A percentile compares a stretch with the other conserved stretches of the same genome.
phyloP scores from a whole-genome alignment of 37 sponge, comb jelly and placozoan genomes.

The Petrosia ficiformis region DNA sequence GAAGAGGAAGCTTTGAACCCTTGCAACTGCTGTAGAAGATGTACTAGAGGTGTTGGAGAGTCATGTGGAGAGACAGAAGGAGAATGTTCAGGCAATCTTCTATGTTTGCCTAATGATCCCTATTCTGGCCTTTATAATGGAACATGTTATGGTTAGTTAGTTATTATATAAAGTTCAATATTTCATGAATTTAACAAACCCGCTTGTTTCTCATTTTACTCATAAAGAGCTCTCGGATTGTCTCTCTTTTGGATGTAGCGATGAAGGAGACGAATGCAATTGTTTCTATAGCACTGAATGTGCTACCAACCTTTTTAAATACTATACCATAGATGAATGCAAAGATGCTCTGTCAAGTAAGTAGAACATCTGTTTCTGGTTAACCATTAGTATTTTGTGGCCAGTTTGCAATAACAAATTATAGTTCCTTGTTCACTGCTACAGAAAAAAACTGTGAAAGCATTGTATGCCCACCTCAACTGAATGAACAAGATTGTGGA shows the following conservation, averaged over 20 bases:
- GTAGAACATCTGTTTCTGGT: background rate
- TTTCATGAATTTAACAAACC: background rate
- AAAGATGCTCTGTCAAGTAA: background rate
- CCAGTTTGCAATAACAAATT: background rate
- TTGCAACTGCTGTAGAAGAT: slow-evolving; percentile 17
- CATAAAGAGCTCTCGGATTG: background rate
- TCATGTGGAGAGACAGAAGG: background rate
- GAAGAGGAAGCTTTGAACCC: background rate
- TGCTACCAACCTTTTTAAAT: background rate
- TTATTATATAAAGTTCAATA: background rate
- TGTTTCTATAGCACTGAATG: background rate
- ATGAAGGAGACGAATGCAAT: background rate
- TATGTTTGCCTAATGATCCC: slow-evolving; percentile 16
- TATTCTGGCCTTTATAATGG: background rate
- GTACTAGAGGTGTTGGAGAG: background rate
- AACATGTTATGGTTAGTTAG: slow-evolving; percentile 22
- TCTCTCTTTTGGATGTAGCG: background rate
- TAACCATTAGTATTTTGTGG: too few species aligned
- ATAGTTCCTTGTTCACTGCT: too few species aligned
- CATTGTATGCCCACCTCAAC: background rate
- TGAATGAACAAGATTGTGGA: slow-evolving; percentile 1
- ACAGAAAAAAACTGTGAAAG: background rate
- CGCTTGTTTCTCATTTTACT: background rate
- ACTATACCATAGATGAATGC: slow-evolving; percentile 3
- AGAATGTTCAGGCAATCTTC: background rate